Percentiles rank a stretch among this genome's conserved stretches.
Evolutionary conservation across 2,797 vertebrate species (phyloP).

Genomic region (Chlorospingus flavigularis): DNA sequence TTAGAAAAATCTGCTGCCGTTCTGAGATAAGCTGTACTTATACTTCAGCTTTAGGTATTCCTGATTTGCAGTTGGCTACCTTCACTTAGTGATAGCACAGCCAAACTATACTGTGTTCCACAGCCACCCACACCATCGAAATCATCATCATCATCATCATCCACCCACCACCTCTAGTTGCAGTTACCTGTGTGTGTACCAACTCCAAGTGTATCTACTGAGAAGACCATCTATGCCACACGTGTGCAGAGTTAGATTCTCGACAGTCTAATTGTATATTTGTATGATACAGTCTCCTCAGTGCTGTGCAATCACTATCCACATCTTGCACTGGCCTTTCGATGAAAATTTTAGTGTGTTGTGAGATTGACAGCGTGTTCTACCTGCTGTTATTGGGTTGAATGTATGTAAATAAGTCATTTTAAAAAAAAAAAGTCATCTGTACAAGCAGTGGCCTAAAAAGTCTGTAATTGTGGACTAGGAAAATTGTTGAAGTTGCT

Average conservation of each 20-base stretch:
- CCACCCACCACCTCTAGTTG: neutral
- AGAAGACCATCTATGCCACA: constrained; percentile 54
- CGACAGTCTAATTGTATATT: constrained; percentile 77
- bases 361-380: constrained; percentile 70
- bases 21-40: constrained; percentile 51
- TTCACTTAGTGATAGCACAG: constrained; percentile 50
- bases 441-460: constrained; percentile 74
- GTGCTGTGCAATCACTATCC: constrained; percentile 74
- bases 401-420: constrained; percentile 83
- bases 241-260: constrained; percentile 71
- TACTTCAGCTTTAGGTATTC: constrained; percentile 47
- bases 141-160: neutral
- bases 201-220: constrained; percentile 49
- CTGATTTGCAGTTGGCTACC: constrained; percentile 40
- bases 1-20: constrained; percentile 32
- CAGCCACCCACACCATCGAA: neutral
- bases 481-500: constrained; percentile 70
- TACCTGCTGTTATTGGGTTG: constrained; percentile 75
- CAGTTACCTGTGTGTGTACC: constrained; percentile 19
- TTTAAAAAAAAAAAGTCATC: constrained; percentile 39
- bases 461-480: constrained; percentile 72
- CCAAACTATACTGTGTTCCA: neutral
- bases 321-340: constrained; percentile 77
- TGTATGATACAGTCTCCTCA: constrained; percentile 78
- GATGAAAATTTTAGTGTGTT: constrained; percentile 69